A percentile compares a stretch with the other conserved stretches of the same genome.
Conservation (phyloP, 2,797 vertebrate species). For the Delichon dasypus region DNA sequence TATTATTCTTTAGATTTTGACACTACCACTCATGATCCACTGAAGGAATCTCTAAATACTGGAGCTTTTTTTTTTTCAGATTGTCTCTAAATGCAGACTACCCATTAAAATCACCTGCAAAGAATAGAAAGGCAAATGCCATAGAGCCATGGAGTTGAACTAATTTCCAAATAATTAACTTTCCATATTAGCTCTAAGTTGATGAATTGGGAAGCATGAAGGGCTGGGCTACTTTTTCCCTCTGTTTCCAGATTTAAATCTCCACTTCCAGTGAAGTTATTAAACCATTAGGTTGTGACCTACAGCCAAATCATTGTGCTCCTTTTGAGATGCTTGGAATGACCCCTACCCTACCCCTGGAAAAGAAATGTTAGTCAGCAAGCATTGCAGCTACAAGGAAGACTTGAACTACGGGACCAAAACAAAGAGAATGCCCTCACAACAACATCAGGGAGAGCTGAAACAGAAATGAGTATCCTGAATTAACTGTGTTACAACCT, state of each 20-base stretch:
- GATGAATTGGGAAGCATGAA: not conserved
- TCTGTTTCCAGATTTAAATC: not conserved
- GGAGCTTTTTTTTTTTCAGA: not conserved
- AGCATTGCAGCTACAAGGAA: rapidly evolving
- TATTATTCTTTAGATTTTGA: not conserved
- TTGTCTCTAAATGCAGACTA: not conserved
- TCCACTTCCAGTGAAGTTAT: not conserved
- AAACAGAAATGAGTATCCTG: not conserved
- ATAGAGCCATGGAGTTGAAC: not conserved
- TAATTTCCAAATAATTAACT: not conserved
- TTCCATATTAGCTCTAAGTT: not conserved
- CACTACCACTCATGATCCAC: not conserved
- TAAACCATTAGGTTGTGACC: not conserved
- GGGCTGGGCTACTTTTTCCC: not conserved
- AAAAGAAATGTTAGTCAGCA: not conserved
- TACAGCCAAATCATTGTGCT: not conserved
- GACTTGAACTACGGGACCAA: not conserved
- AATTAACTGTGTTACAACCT: not conserved
- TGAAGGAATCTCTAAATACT: not conserved
- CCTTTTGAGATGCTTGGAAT: not conserved
- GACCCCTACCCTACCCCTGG: not conserved
- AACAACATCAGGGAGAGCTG: not conserved
- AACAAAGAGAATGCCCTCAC: not conserved
- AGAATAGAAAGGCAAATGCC: not conserved
- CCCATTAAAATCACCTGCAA: not conserved